phyloP scores from a whole-genome alignment of 2,113 vertebrate species.

The Azemiops feae region DNA sequence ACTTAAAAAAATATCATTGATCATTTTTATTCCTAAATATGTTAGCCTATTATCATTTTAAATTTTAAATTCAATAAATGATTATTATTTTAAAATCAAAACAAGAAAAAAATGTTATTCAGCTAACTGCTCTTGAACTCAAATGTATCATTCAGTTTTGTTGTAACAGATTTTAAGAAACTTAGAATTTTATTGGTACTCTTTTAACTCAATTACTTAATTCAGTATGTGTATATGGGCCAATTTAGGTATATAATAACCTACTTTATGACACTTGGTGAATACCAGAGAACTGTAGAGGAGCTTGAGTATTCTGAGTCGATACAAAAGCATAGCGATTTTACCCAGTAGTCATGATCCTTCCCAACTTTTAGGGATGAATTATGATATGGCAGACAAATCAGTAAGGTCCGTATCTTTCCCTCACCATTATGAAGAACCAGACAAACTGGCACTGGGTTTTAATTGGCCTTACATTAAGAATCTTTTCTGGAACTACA shows the following conservation, averaged over 20 bases:
- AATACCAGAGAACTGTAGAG: not conserved
- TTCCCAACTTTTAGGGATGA: not conserved
- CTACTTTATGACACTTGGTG: not conserved
- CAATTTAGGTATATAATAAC: not conserved
- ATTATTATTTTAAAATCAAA: not conserved
- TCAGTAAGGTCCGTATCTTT: not conserved
- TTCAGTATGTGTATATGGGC: not conserved
- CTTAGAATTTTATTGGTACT: not conserved
- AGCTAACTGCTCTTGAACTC: not conserved
- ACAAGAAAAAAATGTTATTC: not conserved
- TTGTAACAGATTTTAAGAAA: not conserved
- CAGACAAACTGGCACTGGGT: not conserved
- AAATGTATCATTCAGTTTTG: not conserved
- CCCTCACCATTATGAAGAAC: not conserved
- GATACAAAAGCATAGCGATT: not conserved
- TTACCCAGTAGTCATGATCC: not conserved
- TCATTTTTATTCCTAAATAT: conserved; percentile 24
- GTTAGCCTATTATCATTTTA: not conserved
- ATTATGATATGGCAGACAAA: not conserved
- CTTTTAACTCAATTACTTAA: conserved; percentile 1
- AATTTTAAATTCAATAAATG: not conserved
- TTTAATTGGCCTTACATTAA: not conserved
- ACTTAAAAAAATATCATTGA: not conserved
- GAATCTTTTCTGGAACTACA: not conserved
- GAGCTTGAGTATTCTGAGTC: not conserved